Evolutionary conservation across 2,113 vertebrate species (phyloP).

Genomic region (Epinephelus fuscoguttatus): DNA sequence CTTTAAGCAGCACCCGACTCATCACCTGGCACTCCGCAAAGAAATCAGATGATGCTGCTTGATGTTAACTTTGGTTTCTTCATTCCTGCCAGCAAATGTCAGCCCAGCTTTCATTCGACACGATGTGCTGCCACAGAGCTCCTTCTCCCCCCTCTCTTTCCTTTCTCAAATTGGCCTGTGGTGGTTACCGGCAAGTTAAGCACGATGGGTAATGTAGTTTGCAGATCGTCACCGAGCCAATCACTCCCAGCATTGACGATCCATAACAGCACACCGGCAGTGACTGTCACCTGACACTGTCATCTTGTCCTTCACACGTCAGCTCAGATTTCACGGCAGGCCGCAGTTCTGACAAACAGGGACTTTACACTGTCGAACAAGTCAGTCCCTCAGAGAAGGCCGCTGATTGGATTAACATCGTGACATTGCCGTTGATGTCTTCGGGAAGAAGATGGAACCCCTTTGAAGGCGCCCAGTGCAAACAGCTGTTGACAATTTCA

Average conservation of each 20-base stretch:
- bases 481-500: constrained; percentile 62
- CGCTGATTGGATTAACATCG: constrained; percentile 61
- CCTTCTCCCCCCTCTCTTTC: neutral
- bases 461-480: constrained; percentile 36
- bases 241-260: constrained; percentile 14
- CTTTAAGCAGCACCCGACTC: constrained; percentile 41
- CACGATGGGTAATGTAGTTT: constrained; percentile 57
- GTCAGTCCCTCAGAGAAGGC: constrained; percentile 43
- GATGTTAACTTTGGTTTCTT: constrained; percentile 61
- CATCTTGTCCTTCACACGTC: constrained; percentile 67
- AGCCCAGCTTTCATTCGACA: constrained; percentile 47
- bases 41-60: constrained; percentile 59
- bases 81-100: constrained; percentile 53
- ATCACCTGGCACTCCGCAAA: constrained; percentile 56
- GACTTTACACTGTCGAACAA: constrained; percentile 53
- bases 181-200: constrained; percentile 35
- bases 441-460: constrained; percentile 27
- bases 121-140: constrained; percentile 22
- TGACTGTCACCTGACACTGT: constrained; percentile 62
- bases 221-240: constrained; percentile 3
- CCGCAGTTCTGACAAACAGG: constrained; percentile 62
- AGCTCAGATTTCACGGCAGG: constrained; percentile 61
- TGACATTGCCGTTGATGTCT: constrained; percentile 55
- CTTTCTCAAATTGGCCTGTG: constrained; percentile 26
- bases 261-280: constrained; percentile 29